phyloP scores from a whole-genome alignment of 2,888 invertebrate species.

The Melanotus villosus region DNA sequence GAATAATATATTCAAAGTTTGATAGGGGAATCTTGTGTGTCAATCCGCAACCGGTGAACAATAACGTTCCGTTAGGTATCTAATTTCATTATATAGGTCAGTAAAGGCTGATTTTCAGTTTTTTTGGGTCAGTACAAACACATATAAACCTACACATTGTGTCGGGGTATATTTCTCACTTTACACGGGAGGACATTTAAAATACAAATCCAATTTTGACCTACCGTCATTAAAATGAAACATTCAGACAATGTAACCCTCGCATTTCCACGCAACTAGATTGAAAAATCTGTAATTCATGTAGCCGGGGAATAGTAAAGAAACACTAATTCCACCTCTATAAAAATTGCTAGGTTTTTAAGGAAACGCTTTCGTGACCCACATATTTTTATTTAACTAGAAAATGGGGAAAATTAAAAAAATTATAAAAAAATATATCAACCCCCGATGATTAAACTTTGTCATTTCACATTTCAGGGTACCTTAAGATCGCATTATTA shows the following conservation, averaged over 20 bases:
- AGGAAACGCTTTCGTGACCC: too few relatives aligned
- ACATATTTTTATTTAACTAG: too few relatives aligned
- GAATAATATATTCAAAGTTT: too few relatives aligned
- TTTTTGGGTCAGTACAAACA: conserved; percentile 1
- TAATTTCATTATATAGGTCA: conserved; percentile 26
- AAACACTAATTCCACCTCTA: conserved; percentile 32
- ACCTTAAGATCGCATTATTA: too few relatives aligned
- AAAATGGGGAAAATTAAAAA: too few relatives aligned
- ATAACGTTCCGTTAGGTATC: neutral
- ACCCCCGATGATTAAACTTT: too few relatives aligned
- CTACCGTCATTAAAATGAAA: conserved; percentile 49
- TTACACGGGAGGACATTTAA: conserved; percentile 38
- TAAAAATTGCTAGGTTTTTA: conserved; percentile 15
- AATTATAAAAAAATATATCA: too few relatives aligned
- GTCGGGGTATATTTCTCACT: conserved; percentile 19
- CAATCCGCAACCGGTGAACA: too few relatives aligned
- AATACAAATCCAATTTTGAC: conserved; percentile 48
- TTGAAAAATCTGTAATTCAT: conserved; percentile 52
- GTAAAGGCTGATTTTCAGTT: conserved; percentile 11
- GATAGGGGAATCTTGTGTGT: too few relatives aligned
- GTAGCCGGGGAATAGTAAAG: conserved; percentile 39
- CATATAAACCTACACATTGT: neutral
- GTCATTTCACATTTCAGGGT: too few relatives aligned
- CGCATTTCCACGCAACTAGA: conserved; percentile 38
- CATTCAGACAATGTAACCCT: conserved; percentile 43